Conservation (phyloP, 2,113 vertebrate species). For the Pandion haliaetus region DNA sequence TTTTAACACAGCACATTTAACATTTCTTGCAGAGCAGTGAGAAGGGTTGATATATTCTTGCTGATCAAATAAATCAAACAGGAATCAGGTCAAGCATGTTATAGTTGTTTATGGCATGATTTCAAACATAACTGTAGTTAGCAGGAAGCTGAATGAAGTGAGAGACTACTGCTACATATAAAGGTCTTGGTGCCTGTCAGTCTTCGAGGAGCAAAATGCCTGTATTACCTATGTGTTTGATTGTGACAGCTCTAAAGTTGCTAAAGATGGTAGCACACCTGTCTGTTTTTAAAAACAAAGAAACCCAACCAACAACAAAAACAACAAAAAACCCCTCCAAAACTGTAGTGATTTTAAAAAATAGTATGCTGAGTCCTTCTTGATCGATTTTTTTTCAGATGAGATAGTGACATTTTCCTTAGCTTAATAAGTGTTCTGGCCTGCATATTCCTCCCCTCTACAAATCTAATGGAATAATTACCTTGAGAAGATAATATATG, state of each 20-base stretch:
- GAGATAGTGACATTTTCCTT: background rate
- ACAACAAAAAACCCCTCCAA: accelerated
- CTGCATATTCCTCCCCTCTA: background rate
- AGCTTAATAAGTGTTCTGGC: background rate
- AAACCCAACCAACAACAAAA: background rate
- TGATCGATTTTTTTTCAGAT: background rate
- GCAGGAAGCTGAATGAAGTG: background rate
- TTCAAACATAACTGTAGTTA: background rate
- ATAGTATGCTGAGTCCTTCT: background rate
- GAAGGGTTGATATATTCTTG: background rate
- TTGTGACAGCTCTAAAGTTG: background rate
- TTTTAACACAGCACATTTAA: background rate
- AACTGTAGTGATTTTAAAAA: background rate
- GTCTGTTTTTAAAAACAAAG: background rate
- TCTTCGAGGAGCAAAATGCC: background rate
- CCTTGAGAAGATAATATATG: background rate
- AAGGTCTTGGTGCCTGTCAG: background rate
- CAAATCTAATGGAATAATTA: background rate
- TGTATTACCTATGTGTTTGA: background rate
- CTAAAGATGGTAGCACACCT: background rate
- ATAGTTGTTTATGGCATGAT: background rate
- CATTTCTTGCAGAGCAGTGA: background rate
- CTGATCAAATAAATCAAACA: background rate
- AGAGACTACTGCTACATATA: background rate
- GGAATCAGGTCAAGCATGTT: background rate